phyloP scores from a whole-genome alignment of 2,888 invertebrate species.

The Branchipolynoe longqiensis region DNA sequence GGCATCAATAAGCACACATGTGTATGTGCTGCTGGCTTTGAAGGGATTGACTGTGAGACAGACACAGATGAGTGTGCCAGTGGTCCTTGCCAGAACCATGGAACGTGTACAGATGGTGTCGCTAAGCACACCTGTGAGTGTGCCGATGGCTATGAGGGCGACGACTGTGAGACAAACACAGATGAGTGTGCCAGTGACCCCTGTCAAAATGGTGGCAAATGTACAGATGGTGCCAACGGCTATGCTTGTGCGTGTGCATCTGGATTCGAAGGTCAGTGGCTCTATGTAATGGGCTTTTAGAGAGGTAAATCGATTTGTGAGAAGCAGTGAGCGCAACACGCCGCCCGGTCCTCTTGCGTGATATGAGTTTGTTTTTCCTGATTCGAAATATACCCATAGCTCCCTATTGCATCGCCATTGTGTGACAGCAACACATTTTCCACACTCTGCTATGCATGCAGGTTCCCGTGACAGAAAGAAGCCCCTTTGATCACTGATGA shows the following conservation, averaged over 20 bases:
- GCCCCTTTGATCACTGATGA: no score
- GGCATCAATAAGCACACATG: background rate
- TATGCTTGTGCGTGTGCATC: constrained; percentile 63
- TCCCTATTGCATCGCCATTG: no score
- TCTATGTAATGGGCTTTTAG: no score
- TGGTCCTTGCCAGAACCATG: background rate
- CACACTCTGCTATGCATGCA: no score
- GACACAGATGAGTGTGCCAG: constrained; percentile 30
- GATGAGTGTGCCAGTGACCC: constrained; percentile 97
- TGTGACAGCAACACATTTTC: no score
- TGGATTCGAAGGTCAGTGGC: constrained; percentile 22
- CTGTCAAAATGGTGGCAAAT: constrained; percentile 94
- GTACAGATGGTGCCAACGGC: constrained; percentile 83
- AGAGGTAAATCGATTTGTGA: no score
- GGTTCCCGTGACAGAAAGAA: no score
- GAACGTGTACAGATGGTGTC: background rate
- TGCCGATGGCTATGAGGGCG: background rate
- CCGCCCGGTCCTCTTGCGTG: no score
- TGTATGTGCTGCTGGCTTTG: constrained; percentile 15
- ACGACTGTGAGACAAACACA: background rate
- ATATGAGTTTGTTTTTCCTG: no score
- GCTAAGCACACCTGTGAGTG: background rate
- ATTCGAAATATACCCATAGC: no score
- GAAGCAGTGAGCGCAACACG: no score
- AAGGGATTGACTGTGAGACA: background rate